Base-by-base conservation (phyloP, 2,888 invertebrate species). In the Chalcis sispes region DNA sequence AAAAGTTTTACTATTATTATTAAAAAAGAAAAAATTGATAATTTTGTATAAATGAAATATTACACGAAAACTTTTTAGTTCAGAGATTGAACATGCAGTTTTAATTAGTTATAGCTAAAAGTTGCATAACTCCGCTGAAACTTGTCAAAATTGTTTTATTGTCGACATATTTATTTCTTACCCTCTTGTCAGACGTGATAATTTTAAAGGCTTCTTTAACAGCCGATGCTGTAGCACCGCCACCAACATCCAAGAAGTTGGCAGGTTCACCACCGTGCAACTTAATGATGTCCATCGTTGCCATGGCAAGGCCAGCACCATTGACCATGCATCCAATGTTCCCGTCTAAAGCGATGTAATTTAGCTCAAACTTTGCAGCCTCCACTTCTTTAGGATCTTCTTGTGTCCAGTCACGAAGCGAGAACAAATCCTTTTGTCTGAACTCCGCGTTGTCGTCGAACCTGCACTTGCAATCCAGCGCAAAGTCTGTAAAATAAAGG, bases 241-340 rank as follows among this genome's bases (percentile, higher is more conserved):
- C 98, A 72, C 98, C 98, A 15, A 98, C 98, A 89, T 98, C 98
- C 76, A 98, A 92, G 91, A 98, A 98, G 90, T 98, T 98, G 54
- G 98, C 98, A 4, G 98, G 98, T 83, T 94, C 94, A 27, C 98
- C 98, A 36, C 98, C 98, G 84, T 98, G 96, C 83, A 98, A 90
- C 87, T 98, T 97, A 86, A 98, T 98, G 80, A 98, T 98, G 88
- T 98, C 98, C 98, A 98, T 98, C 5, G 98, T 98, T 25, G 98
- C 97, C 98, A 98, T 98, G 29, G 98, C 98, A 80, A 98, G 90
- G 79, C 98, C 98, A 74, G 98, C 98, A 76, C 98, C 98, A 88
- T 98, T 98, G 46, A 98, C 98, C 92, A 98, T 93, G 89, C 98
- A 98, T 1, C 98, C 98, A 85, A 98, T 97, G 85, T 89, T 89